phyloP scores from a whole-genome alignment of 2,797 vertebrate species.

The Xenopus petersii region DNA sequence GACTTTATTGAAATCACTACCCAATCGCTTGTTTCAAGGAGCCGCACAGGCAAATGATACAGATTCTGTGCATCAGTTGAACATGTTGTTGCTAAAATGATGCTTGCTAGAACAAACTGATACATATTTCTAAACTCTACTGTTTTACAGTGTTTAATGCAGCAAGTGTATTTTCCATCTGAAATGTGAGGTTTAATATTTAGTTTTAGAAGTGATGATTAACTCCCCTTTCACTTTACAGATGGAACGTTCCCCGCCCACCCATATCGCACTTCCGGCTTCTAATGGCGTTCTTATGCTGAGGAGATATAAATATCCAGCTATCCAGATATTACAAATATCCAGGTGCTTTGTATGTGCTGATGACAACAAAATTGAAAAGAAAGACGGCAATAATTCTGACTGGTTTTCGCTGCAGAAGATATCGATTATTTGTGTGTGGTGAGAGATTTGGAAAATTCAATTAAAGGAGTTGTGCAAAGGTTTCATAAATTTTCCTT shows the following conservation, averaged over 20 bases:
- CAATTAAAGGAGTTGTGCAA: conserved; percentile 99
- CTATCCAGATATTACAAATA: conserved; percentile 83
- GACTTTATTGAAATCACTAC: no score
- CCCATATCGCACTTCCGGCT: conserved; percentile 48
- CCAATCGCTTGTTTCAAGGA: no score
- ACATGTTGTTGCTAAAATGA: no score
- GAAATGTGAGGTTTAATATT: background rate
- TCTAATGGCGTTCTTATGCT: conserved; percentile 81
- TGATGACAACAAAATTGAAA: conserved; percentile 99
- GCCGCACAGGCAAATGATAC: no score
- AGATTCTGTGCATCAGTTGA: no score
- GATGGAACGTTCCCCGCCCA: no score
- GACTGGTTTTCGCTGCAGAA: conserved; percentile 92
- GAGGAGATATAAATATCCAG: conserved; percentile 81
- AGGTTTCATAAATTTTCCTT: conserved; percentile 99
- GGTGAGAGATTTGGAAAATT: conserved; percentile 99
- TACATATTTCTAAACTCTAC: no score
- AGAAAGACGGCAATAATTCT: conserved; percentile 97
- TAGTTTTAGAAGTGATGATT: background rate
- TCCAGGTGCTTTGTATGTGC: conserved; percentile 85
- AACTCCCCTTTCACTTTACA: background rate
- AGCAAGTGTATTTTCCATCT: no score
- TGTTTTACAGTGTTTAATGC: no score
- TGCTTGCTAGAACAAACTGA: no score
- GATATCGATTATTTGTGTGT: conserved; percentile 99